These are phyloP conservation scores for Myiozetetes cayanensis DNA, from an alignment of 2,113 vertebrate species.

Conservation along the genomic window DNA sequence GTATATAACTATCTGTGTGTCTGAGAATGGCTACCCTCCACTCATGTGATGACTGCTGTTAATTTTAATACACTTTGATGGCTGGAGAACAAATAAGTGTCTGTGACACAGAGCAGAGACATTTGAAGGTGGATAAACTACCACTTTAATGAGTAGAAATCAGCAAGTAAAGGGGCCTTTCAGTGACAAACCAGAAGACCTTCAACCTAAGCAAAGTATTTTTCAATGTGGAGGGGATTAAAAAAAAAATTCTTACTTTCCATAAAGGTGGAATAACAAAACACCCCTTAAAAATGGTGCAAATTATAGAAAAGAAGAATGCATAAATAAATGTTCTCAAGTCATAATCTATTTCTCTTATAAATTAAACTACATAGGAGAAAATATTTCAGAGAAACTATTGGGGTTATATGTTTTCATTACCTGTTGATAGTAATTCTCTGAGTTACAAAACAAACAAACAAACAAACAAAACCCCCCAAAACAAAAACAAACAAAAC, in stretches of 20 bases:
- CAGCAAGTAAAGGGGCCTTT: slow-evolving; percentile 75
- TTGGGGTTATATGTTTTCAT: not conserved
- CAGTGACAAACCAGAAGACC: slow-evolving; percentile 64
- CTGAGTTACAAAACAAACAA: not conserved
- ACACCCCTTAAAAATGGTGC: not conserved
- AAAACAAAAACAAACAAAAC: too few species aligned
- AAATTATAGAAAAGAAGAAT: not conserved
- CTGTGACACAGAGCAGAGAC: slow-evolving; percentile 84
- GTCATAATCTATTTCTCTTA: not conserved
- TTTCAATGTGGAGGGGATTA: not conserved
- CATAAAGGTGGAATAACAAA: not conserved
- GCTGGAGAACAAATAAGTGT: slow-evolving; percentile 87
- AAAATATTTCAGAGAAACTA: not conserved
- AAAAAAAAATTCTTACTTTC: not conserved
- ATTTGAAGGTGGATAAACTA: slow-evolving; percentile 75
- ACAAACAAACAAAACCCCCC: too few species aligned
- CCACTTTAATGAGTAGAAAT: slow-evolving; percentile 85
- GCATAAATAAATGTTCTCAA: not conserved
- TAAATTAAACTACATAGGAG: not conserved
- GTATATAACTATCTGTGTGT: slow-evolving; percentile 66
- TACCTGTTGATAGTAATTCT: slow-evolving; percentile 12
- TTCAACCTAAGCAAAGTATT: slow-evolving; percentile 47
- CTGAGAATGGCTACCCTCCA: slow-evolving; percentile 68
- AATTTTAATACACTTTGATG: slow-evolving; percentile 88
- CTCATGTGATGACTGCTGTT: slow-evolving; percentile 81